Evolutionary conservation across 2,888 invertebrate species (phyloP).

Genomic region (Agrilus mali): DNA sequence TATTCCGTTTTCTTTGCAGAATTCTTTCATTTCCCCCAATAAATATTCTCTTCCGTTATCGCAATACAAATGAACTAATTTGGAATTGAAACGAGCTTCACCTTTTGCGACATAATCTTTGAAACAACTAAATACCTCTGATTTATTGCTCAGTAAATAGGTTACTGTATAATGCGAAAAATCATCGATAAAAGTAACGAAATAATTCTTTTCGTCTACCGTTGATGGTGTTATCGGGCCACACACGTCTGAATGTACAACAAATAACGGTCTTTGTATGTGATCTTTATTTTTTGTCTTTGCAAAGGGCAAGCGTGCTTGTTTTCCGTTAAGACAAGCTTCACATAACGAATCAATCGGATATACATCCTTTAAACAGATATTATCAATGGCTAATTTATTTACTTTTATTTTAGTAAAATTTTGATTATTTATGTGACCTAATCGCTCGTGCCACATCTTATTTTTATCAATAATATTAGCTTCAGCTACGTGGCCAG

Average conservation of each 20-base stretch:
- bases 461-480: slow-evolving; percentile 7
- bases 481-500: slow-evolving; percentile 6
- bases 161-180: slow-evolving; percentile 25
- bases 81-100: slow-evolving; percentile 10
- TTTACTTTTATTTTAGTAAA: slow-evolving; percentile 1
- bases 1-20: slow-evolving; percentile 22
- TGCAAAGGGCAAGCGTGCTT: slow-evolving; percentile 20
- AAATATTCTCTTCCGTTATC: slow-evolving; percentile 19
- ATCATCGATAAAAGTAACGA: slow-evolving; percentile 21
- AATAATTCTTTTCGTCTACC: slow-evolving; percentile 17
- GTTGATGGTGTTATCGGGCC: slow-evolving; percentile 23
- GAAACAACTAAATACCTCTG: slow-evolving; percentile 6
- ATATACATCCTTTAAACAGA: slow-evolving; percentile 6
- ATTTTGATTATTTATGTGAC: slow-evolving; percentile 6
- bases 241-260: slow-evolving; percentile 23
- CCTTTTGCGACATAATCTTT: slow-evolving; percentile 11
- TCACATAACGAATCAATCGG: slow-evolving; percentile 15
- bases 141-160: slow-evolving; percentile 14
- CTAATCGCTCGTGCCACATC: slow-evolving; percentile 10
- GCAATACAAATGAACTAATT: slow-evolving; percentile 9
- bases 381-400: slow-evolving; percentile 8
- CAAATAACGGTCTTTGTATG: slow-evolving; percentile 20
- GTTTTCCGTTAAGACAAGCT: slow-evolving; percentile 24
- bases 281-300: slow-evolving; percentile 15
- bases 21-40: slow-evolving; percentile 19